Evolutionary conservation across 2,888 invertebrate species (phyloP).

Genomic region (Teleogryllus oceanicus): DNA sequence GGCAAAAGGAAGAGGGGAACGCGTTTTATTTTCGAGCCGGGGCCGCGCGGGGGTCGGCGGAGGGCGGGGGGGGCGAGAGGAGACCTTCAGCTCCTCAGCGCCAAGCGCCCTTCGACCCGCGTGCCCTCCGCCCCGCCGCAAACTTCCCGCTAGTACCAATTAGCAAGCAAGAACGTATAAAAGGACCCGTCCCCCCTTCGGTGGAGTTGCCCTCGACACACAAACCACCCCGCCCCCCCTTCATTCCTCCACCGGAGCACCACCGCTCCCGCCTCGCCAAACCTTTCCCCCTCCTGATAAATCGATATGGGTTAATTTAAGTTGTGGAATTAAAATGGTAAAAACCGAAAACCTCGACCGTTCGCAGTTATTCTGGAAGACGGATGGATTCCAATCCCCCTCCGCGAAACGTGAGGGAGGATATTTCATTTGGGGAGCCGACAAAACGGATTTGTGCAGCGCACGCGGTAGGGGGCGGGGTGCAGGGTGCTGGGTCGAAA

Average conservation of each 20-base stretch:
- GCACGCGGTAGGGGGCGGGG: no score
- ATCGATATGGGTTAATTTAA: neutral
- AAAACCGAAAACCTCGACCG: neutral
- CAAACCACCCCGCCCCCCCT: no score
- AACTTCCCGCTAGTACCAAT: neutral
- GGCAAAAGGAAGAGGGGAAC: no score
- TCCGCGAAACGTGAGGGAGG: no score
- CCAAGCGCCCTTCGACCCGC: no score
- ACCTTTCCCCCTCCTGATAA: neutral
- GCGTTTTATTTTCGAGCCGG: no score
- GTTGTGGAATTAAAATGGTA: conserved; percentile 4
- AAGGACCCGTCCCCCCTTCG: neutral
- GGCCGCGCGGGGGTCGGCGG: no score
- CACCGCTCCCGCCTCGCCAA: neutral
- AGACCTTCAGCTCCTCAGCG: no score
- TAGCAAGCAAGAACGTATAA: conserved; percentile 6
- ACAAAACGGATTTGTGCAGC: neutral
- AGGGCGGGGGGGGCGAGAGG: no score
- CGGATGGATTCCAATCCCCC: no score
- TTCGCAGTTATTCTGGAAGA: no score
- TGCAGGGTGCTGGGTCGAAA: neutral
- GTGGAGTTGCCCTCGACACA: no score
- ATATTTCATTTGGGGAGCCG: neutral
- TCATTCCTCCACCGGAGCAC: neutral
- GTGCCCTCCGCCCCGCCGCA: neutral